Percentiles rank a stretch among this genome's conserved stretches.
Evolutionary conservation across 1,140 invertebrate genomes (phyloP).

Genomic region (Homarus americanus): DNA sequence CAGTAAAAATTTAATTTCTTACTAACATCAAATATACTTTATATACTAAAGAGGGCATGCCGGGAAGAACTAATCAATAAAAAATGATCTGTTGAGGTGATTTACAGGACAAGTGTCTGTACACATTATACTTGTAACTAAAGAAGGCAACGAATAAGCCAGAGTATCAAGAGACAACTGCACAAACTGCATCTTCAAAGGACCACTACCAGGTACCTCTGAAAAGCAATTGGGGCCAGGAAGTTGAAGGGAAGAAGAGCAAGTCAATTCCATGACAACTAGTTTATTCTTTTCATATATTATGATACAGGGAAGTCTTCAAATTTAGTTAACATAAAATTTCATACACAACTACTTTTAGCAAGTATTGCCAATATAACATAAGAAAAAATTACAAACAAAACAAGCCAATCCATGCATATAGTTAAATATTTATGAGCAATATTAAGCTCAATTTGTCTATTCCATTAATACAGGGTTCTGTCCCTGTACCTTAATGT

Average conservation of each 20-base stretch:
- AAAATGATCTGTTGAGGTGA: constrained; percentile 52
- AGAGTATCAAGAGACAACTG: constrained; percentile 60
- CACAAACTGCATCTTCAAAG: constrained; percentile 66
- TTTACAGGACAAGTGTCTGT: constrained; percentile 62
- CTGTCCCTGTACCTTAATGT: constrained; percentile 71
- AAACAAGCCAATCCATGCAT: constrained; percentile 71
- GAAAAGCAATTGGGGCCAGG: constrained; percentile 70
- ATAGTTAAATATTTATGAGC: constrained; percentile 64
- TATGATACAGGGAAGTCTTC: constrained; percentile 74
- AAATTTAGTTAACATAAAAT: constrained; percentile 68
- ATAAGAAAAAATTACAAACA: constrained; percentile 64
- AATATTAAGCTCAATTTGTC: constrained; percentile 46
- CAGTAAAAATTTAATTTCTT: constrained; percentile 65
- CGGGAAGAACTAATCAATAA: constrained; percentile 65
- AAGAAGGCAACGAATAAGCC: constrained; percentile 60
- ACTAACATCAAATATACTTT: constrained; percentile 64
- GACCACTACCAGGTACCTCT: constrained; percentile 66
- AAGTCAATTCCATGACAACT: constrained; percentile 73
- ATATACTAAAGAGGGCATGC: constrained; percentile 61
- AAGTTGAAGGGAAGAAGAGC: constrained; percentile 73
- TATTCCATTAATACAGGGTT: constrained; percentile 57
- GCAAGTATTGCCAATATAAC: constrained; percentile 66
- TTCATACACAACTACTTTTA: constrained; percentile 64
- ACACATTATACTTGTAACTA: constrained; percentile 55
- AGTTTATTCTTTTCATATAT: constrained; percentile 74